Percentiles rank a stretch among this genome's conserved stretches.
Conservation (phyloP, 2,797 vertebrate species). For the Neomorphus geoffroyi region DNA sequence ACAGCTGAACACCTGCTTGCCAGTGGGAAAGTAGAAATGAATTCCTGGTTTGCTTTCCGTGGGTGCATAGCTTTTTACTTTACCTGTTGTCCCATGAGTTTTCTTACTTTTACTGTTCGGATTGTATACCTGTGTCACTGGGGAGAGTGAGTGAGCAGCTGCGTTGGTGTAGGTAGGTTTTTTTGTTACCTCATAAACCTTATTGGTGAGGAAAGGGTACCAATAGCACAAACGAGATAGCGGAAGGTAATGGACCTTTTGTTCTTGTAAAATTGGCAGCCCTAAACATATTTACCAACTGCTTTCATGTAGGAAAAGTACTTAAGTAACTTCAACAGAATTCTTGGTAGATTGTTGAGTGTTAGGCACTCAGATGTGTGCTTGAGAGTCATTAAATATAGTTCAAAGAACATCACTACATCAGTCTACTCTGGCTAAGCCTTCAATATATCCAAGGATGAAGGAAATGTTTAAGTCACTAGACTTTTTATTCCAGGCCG, state of each 20-base stretch:
- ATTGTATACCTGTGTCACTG: too few relatives aligned
- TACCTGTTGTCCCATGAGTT: too few relatives aligned
- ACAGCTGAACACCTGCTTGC: too few relatives aligned
- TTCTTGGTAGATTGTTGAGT: neutral
- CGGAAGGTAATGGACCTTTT: neutral
- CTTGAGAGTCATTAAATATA: neutral
- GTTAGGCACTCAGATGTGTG: neutral
- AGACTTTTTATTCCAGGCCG: neutral
- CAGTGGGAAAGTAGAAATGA: too few relatives aligned
- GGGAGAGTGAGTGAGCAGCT: too few relatives aligned
- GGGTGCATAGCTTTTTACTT: too few relatives aligned
- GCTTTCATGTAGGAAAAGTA: neutral
- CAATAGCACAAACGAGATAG: neutral
- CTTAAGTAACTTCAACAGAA: neutral
- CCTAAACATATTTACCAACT: neutral
- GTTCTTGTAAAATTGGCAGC: neutral
- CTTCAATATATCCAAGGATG: neutral
- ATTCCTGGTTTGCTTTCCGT: too few relatives aligned
- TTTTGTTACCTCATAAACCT: neutral
- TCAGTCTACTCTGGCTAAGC: neutral
- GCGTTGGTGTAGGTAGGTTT: rapidly evolving
- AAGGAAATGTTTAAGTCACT: neutral
- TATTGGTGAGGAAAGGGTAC: neutral
- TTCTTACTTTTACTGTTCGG: too few relatives aligned
- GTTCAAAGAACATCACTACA: neutral